These are phyloP conservation scores for Drosophila pachea DNA, from an alignment of 1,140 invertebrate genomes.

Conservation along the genomic window DNA sequence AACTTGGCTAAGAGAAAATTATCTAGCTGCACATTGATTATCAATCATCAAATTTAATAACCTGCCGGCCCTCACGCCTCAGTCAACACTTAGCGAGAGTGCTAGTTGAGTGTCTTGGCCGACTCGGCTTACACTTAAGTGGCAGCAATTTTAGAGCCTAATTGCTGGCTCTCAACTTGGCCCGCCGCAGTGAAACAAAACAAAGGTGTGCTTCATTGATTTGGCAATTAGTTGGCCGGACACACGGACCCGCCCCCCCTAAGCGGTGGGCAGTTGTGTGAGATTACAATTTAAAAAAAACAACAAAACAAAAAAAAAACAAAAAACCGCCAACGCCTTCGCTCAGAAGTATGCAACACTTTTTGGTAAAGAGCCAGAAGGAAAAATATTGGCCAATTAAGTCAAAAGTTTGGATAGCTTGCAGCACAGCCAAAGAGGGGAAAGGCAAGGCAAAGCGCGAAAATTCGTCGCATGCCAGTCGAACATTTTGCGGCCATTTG, in stretches of 20 bases:
- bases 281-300: slow-evolving; percentile 24
- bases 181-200: slow-evolving; percentile 7
- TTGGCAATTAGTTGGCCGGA: slow-evolving; percentile 29
- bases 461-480: slow-evolving; percentile 56
- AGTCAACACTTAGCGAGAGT: background rate
- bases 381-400: slow-evolving; percentile 74
- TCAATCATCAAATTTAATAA: no score
- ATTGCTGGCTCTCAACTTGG: slow-evolving; percentile 21
- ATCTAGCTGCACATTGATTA: background rate
- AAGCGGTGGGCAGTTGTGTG: slow-evolving; percentile 10
- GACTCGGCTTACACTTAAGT: slow-evolving; percentile 52
- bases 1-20: no score
- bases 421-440: background rate
- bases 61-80: background rate
- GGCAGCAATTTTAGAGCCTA: slow-evolving; percentile 48
- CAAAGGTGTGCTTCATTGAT: slow-evolving; percentile 23
- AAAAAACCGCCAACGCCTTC: slow-evolving; percentile 21
- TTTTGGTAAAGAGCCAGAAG: slow-evolving; percentile 50
- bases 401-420: slow-evolving; percentile 61
- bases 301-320: no score
- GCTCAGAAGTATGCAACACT: slow-evolving; percentile 66
- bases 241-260: slow-evolving; percentile 2
- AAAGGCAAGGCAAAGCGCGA: slow-evolving; percentile 3
- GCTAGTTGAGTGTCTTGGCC: background rate
- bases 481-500: slow-evolving; percentile 69